Conservation (phyloP, 2,113 vertebrate species). For the Casuarius casuarius region DNA sequence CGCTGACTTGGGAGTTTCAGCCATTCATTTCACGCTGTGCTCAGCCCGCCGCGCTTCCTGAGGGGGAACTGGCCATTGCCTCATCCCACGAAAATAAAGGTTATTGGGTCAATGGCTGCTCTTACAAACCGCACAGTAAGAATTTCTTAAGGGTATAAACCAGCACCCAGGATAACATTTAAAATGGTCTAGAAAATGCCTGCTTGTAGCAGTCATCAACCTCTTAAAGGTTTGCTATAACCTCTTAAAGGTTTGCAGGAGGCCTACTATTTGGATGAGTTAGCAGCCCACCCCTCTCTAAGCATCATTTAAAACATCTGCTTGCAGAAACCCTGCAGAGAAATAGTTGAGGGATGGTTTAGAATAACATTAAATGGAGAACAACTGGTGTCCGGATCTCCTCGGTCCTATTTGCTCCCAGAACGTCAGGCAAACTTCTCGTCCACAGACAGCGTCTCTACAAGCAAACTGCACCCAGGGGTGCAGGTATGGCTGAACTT, state of each 20-base stretch:
- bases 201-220: neutral
- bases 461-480: neutral
- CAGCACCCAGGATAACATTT: constrained; percentile 39
- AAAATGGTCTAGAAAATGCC: constrained; percentile 15
- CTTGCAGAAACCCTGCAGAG: neutral
- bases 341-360: neutral
- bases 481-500: neutral
- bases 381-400: neutral
- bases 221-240: neutral
- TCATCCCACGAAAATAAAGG: constrained; percentile 50
- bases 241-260: neutral
- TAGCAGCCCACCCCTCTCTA: neutral
- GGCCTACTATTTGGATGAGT: neutral
- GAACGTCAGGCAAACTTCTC: neutral
- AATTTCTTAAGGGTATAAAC: constrained; percentile 19
- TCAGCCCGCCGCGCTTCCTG: constrained; percentile 5
- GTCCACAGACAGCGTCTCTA: neutral
- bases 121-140: constrained; percentile 16
- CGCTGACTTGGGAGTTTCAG: constrained; percentile 40
- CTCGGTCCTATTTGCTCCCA: neutral
- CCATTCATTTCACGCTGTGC: neutral
- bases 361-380: neutral
- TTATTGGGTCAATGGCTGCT: constrained; percentile 43
- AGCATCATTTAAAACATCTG: neutral
- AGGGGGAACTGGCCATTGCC: neutral